Evolutionary conservation across 1,140 invertebrate genomes (phyloP).

Genomic region (Sycophaga agraensis): DNA sequence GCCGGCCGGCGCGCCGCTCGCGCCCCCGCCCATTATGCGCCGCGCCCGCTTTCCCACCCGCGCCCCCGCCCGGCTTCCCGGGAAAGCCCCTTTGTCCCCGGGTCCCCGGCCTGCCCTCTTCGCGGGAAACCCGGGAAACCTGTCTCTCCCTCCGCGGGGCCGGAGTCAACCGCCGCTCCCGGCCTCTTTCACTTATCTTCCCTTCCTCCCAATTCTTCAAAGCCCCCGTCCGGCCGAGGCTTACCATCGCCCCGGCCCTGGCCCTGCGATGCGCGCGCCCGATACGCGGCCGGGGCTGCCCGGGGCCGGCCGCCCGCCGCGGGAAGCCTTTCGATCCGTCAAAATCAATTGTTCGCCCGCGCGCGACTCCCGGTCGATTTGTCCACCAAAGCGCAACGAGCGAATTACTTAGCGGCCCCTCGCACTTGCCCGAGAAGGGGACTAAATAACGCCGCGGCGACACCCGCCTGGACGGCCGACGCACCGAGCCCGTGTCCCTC

Average conservation of each 20-base stretch:
- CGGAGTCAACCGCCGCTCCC: too few relatives aligned
- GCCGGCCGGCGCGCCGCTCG: not conserved
- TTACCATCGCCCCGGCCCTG: too few relatives aligned
- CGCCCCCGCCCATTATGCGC: not conserved
- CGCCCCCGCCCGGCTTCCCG: not conserved
- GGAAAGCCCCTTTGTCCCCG: not conserved
- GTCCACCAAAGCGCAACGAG: slow-evolving; percentile 8
- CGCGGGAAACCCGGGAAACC: too few relatives aligned
- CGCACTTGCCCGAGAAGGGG: too few relatives aligned
- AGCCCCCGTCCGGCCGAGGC: too few relatives aligned
- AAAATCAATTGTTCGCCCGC: slow-evolving; percentile 11
- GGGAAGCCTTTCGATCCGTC: not conserved
- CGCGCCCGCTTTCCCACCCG: not conserved
- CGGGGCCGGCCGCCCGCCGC: too few relatives aligned
- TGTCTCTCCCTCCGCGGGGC: too few relatives aligned
- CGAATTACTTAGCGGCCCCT: slow-evolving; percentile 18
- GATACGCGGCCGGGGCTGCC: too few relatives aligned
- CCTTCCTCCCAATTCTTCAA: too few relatives aligned
- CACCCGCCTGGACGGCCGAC: not conserved
- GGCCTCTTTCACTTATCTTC: too few relatives aligned
- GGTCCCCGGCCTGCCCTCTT: slow-evolving; percentile 2
- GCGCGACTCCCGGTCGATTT: slow-evolving; percentile 1
- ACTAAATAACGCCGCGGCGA: not conserved
- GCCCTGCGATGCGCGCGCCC: too few relatives aligned
- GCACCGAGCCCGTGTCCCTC: too few relatives aligned